phyloP scores from a whole-genome alignment of 1,140 invertebrate species.

The Meloidogyne hapla region DNA sequence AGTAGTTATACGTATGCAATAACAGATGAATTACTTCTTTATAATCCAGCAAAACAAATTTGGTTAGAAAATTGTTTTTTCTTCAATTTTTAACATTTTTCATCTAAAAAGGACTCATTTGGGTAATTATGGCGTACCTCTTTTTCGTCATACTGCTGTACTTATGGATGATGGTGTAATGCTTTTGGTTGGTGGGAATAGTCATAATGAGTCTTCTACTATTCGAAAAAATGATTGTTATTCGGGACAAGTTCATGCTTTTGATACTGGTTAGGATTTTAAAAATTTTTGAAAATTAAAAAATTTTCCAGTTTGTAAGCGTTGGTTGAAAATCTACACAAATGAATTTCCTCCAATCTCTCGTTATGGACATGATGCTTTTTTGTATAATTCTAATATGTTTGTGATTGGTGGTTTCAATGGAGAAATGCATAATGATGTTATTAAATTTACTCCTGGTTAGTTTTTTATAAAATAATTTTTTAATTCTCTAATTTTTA shows the following conservation, averaged over 20 bases:
- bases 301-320: conserved; percentile 53
- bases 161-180: conserved; percentile 57
- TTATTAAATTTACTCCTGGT: conserved; percentile 55
- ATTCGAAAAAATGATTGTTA: conserved; percentile 54
- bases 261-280: conserved; percentile 50
- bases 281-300: background rate
- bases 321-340: conserved; percentile 50
- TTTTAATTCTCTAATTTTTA: conserved; percentile 2
- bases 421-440: conserved; percentile 58
- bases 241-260: conserved; percentile 46
- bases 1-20: conserved; percentile 54
- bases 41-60: conserved; percentile 37
- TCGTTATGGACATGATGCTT: conserved; percentile 57
- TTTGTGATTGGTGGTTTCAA: conserved; percentile 60
- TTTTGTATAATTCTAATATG: conserved; percentile 36
- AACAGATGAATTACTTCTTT: conserved; percentile 49
- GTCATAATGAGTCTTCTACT: conserved; percentile 56
- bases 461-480: background rate
- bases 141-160: conserved; percentile 57
- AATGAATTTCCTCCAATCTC: conserved; percentile 37
- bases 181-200: conserved; percentile 59
- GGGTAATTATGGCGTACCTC: conserved; percentile 49
- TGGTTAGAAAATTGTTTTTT: conserved; percentile 24
- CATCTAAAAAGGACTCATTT: conserved; percentile 33
- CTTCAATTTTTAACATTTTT: background rate